phyloP scores from a whole-genome alignment of 2,797 vertebrate genomes.

The Microctenopoma stevenorrisi region DNA sequence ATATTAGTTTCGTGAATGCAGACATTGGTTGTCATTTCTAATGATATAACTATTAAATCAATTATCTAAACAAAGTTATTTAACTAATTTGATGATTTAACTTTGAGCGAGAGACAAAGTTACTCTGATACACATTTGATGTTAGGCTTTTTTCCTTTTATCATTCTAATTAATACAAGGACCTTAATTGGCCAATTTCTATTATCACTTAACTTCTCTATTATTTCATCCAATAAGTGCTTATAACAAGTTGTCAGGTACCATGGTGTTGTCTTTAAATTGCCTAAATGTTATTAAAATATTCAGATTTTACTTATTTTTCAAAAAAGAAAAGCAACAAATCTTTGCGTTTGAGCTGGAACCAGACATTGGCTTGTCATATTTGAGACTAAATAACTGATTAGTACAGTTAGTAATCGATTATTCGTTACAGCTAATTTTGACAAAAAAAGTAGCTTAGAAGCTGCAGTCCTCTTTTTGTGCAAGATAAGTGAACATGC shows the following conservation, averaged over 20 bases:
- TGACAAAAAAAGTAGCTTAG: neutral
- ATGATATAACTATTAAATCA: neutral
- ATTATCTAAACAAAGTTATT: neutral
- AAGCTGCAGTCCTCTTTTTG: conserved; percentile 6
- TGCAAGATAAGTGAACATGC: conserved; percentile 45
- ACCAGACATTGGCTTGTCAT: neutral
- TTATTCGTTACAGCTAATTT: neutral
- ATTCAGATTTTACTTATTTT: neutral
- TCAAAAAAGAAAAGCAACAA: neutral
- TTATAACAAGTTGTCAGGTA: neutral
- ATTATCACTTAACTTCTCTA: neutral
- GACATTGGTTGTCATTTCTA: neutral
- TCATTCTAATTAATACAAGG: too few species aligned
- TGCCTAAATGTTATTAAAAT: neutral
- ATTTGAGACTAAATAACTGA: too few species aligned
- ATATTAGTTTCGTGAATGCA: neutral
- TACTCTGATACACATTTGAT: neutral
- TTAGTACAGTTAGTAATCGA: neutral
- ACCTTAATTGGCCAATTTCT: too few species aligned
- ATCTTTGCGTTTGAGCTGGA: neutral
- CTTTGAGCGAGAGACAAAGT: neutral
- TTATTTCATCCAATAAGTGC: neutral
- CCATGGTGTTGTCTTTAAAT: neutral
- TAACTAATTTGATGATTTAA: neutral
- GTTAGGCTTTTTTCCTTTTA: neutral